Conservation (phyloP, 37 sponge, comb jelly and placozoan species). For the Theonella swinhoei region DNA sequence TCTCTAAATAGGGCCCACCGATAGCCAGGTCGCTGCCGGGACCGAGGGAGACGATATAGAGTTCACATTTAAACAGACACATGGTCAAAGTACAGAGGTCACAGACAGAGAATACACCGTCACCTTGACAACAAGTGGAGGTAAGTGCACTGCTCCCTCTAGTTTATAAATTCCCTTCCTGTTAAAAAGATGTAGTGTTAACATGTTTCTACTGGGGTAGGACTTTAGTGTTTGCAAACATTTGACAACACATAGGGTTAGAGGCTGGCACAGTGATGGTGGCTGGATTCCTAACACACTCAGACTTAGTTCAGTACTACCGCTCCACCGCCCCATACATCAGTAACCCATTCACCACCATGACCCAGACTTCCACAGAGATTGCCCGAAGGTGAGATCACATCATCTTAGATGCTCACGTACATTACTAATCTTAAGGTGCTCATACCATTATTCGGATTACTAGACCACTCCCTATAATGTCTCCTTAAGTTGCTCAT, state of each 20-base stretch:
- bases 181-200: no score
- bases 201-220: no score
- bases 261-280: conserved; percentile 10
- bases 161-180: no score
- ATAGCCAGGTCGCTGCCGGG: background rate
- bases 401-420: no score
- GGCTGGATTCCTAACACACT: conserved; percentile 56
- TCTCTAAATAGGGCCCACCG: conserved; percentile 7
- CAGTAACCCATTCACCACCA: conserved; percentile 74
- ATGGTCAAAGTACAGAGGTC: background rate
- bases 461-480: no score
- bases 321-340: conserved; percentile 59
- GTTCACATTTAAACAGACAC: background rate
- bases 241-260: no score
- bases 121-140: conserved; percentile 18
- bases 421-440: no score
- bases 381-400: conserved; percentile 72
- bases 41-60: background rate
- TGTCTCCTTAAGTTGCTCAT: no score
- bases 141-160: no score
- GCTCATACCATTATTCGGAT: no score
- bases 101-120: conserved; percentile 24
- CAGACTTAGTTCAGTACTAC: conserved; percentile 43
- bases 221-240: no score
- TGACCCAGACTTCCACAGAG: conserved; percentile 53